phyloP scores from a whole-genome alignment of 2,113 vertebrate genomes.

The Thermophis baileyi region DNA sequence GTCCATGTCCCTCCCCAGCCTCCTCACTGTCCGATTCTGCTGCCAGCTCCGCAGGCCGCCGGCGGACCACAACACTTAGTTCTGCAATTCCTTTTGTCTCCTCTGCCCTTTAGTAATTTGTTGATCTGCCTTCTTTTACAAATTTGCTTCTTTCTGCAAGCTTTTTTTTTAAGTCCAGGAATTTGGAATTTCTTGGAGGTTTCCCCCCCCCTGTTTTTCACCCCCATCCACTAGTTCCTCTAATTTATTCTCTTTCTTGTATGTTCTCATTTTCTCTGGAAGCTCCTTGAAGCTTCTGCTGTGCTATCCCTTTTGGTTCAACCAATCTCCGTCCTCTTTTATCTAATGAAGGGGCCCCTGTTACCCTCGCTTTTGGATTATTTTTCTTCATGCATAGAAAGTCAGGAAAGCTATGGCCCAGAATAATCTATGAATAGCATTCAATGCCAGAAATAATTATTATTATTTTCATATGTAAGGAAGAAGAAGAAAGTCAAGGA shows the following conservation, averaged over 20 bases:
- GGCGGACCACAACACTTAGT: not conserved
- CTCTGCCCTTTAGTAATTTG: not conserved
- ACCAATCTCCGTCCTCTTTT: not conserved
- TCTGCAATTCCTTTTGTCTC: not conserved
- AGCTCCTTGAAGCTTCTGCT: not conserved
- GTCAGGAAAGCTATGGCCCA: too few relatives aligned
- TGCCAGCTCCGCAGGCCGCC: too few relatives aligned
- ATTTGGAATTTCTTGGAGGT: not conserved
- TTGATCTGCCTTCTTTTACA: not conserved
- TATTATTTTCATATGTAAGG: too few relatives aligned
- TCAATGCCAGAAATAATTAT: too few relatives aligned
- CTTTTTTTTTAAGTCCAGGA: not conserved
- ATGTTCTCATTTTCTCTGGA: not conserved
- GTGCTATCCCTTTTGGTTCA: not conserved
- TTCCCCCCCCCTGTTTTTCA: too few relatives aligned
- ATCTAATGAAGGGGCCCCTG: not conserved
- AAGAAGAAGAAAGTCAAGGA: too few relatives aligned
- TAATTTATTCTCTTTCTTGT: not conserved
- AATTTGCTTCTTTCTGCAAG: not conserved
- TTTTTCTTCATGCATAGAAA: not conserved
- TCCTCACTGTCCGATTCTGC: too few relatives aligned
- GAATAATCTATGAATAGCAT: too few relatives aligned
- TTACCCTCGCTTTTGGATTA: not conserved
- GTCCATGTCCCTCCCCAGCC: too few relatives aligned
- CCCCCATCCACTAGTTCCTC: not conserved